A percentile compares a stretch with the other conserved stretches of the same genome.
Evolutionary conservation across 2,797 vertebrate genomes (phyloP).

Genomic region (Acanthurus leucopareius): DNA sequence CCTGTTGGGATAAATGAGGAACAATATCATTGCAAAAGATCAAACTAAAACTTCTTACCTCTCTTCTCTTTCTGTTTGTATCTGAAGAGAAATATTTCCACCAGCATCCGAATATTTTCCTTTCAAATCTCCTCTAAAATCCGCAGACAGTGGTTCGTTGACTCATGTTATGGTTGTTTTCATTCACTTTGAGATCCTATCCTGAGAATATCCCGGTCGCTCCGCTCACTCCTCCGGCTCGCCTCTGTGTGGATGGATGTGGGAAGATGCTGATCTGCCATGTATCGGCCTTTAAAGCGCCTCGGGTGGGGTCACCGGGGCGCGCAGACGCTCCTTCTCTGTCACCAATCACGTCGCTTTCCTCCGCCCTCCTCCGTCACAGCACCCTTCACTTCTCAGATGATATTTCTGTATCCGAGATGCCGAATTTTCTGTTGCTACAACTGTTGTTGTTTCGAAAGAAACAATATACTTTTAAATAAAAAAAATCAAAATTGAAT

Average conservation of each 20-base stretch:
- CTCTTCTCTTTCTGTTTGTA: background rate
- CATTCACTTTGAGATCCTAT: slow-evolving; percentile 13
- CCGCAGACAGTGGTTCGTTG: slow-evolving; percentile 30
- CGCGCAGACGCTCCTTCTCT: slow-evolving; percentile 82
- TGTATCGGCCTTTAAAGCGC: slow-evolving; percentile 92
- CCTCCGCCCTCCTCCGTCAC: slow-evolving; percentile 14
- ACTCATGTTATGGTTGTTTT: background rate
- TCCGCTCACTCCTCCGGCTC: slow-evolving; percentile 27
- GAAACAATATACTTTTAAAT: background rate
- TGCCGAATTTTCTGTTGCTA: slow-evolving; percentile 10
- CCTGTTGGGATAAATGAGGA: no score
- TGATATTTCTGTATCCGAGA: slow-evolving; percentile 14
- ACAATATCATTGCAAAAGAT: no score
- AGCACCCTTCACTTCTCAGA: slow-evolving; percentile 10
- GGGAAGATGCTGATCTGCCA: slow-evolving; percentile 83
- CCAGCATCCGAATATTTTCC: slow-evolving; percentile 6
- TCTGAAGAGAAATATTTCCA: slow-evolving; percentile 57
- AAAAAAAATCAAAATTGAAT: no score
- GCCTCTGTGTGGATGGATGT: slow-evolving; percentile 33
- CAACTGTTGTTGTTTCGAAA: background rate
- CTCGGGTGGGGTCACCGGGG: slow-evolving; percentile 84
- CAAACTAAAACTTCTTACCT: slow-evolving; percentile 67
- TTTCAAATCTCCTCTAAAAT: slow-evolving; percentile 55
- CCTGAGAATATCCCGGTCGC: slow-evolving; percentile 45
- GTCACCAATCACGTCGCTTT: slow-evolving; percentile 88